These are phyloP conservation scores for Phasia obesa DNA, from an alignment of 2,888 invertebrate species.

Conservation along the genomic window DNA sequence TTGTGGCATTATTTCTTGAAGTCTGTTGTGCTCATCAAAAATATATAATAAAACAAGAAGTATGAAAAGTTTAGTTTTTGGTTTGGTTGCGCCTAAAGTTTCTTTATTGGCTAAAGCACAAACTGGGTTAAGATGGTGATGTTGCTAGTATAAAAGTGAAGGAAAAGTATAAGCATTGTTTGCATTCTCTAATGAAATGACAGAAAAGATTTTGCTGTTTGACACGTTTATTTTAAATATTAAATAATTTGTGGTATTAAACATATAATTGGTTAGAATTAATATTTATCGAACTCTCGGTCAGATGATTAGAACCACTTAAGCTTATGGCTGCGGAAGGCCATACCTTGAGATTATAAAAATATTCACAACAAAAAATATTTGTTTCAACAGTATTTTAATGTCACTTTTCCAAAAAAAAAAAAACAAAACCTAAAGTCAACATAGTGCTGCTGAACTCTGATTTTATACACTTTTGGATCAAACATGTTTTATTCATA, in stretches of 20 bases:
- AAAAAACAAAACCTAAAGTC: no score
- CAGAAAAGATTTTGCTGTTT: constrained; percentile 36
- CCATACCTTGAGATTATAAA: no score
- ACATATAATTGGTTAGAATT: background rate
- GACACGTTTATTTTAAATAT: constrained; percentile 39
- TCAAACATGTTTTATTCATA: no score
- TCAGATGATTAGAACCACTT: no score
- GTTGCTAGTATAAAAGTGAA: background rate
- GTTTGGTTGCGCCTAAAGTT: constrained; percentile 46
- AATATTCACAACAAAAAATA: no score
- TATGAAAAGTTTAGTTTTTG: constrained; percentile 36
- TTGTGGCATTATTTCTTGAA: constrained; percentile 45
- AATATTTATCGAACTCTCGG: background rate
- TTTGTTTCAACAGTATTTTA: no score
- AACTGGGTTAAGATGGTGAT: constrained; percentile 54
- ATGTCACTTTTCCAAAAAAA: no score
- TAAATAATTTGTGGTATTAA: background rate
- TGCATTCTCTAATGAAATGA: constrained; percentile 51
- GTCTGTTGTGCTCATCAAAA: constrained; percentile 15
- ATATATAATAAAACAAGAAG: background rate
- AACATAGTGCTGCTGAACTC: no score
- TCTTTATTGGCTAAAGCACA: constrained; percentile 21
- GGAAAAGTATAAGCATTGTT: background rate
- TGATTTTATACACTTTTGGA: no score
- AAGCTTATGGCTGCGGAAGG: no score